These are phyloP conservation scores for Drosophila picticornis DNA, from an alignment of 2,888 invertebrate genomes.

Conservation along the genomic window DNA sequence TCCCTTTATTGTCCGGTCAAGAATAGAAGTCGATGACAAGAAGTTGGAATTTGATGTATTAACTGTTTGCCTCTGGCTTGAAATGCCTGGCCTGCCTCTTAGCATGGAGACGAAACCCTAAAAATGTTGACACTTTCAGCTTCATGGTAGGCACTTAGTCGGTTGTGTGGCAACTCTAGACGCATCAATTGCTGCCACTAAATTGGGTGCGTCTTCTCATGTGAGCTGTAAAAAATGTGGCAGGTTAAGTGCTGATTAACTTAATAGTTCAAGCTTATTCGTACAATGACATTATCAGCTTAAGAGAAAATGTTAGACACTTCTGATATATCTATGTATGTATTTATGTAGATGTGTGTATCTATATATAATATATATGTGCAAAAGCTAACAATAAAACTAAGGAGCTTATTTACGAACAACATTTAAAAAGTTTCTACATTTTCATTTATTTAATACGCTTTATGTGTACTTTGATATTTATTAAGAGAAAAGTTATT, in stretches of 20 bases:
- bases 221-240: slow-evolving; percentile 8
- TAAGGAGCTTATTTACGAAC: not conserved
- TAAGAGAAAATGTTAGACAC: slow-evolving; percentile 19
- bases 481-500: not conserved
- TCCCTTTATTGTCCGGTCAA: not conserved
- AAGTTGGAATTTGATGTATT: slow-evolving; percentile 75
- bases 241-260: slow-evolving; percentile 60
- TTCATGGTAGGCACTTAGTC: not conserved
- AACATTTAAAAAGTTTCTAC: not conserved
- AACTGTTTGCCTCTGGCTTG: slow-evolving; percentile 56
- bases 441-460: slow-evolving; percentile 7
- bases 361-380: not conserved
- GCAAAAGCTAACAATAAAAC: not conserved
- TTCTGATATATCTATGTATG: slow-evolving; percentile 3
- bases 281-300: slow-evolving; percentile 52
- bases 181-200: slow-evolving; percentile 37
- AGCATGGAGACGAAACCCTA: slow-evolving; percentile 2
- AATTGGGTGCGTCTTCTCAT: slow-evolving; percentile 22
- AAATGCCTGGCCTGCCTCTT: slow-evolving; percentile 32
- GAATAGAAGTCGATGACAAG: slow-evolving; percentile 63
- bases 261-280: slow-evolving; percentile 46
- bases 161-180: slow-evolving; percentile 8
- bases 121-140: slow-evolving; percentile 1
- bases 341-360: not conserved
- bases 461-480: slow-evolving; percentile 10